Conservation (phyloP, 2,113 vertebrate genomes). For the Myiozetetes cayanensis region DNA sequence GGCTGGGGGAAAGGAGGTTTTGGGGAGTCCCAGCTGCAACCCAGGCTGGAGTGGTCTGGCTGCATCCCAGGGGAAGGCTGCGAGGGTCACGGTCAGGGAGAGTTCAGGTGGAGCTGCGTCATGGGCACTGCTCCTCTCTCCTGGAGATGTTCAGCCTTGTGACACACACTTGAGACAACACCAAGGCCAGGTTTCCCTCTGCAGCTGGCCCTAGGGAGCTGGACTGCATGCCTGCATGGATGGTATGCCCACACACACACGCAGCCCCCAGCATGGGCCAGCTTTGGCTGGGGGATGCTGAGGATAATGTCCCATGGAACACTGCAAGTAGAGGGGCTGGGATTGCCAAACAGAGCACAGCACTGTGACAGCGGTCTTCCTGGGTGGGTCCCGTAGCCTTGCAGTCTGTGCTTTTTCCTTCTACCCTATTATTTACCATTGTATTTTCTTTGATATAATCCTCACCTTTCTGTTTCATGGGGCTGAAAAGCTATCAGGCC, state of each 20-base stretch:
- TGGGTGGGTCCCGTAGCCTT: not conserved
- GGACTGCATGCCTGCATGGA: not conserved
- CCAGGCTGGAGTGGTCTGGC: not conserved
- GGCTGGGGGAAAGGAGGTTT: not conserved
- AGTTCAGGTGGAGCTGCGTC: not conserved
- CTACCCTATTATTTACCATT: not conserved
- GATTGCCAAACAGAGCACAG: not conserved
- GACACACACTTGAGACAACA: not conserved
- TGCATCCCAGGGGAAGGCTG: not conserved
- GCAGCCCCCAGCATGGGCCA: rapidly evolving
- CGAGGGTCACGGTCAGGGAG: rapidly evolving
- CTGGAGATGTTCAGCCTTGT: not conserved
- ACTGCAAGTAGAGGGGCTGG: not conserved
- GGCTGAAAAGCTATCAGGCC: not conserved
- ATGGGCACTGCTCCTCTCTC: not conserved
- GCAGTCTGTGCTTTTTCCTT: not conserved
- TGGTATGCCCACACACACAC: not conserved
- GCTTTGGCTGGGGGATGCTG: not conserved
- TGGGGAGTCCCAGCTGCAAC: not conserved
- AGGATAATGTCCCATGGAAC: not conserved
- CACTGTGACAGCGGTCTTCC: not conserved
- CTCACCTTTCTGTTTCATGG: not conserved
- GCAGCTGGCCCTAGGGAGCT: not conserved
- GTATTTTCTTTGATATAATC: not conserved
- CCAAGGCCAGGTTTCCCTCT: not conserved